Evolutionary conservation across 2,113 vertebrate genomes (phyloP), one percentile per base, ranked within the genome.

Genomic region (Myiagra hebetior): DNA sequence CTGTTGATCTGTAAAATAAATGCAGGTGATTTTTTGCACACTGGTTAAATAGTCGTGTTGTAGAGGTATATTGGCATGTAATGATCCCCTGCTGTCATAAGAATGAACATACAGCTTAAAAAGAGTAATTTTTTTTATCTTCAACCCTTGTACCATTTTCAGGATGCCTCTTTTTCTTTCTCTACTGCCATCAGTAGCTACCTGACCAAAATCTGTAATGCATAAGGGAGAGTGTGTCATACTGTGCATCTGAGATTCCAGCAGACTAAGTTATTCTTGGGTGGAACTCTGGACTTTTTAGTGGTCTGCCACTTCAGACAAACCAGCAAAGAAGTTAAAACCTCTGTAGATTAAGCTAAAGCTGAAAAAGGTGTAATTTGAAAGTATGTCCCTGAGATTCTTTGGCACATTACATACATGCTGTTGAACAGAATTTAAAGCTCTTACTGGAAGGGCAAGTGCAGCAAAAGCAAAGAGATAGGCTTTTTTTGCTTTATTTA

Each of bases 401-500:
- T 35, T 18, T 81, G 69, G 14, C 2, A 0, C 2, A 1, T 62
- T 70, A 21, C 6, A 6, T 44, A 3, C 5, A 6, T 7, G n/a
- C 26, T 74, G 20, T 52, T 6, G 4, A 76, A 68, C 21, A 70
- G 30, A 63, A 70, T 69, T 70, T 67, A 50, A 79, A 72, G 27
- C 42, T 15, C 12, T 50, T 39, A 33, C 11, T 78, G 44, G 18
- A 91, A 74, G 30, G 24, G 56, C 9, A 91, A 55, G 7, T 20
- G 9, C 20, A 56, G 24, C 16, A 53, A 53, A 85, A 81, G 16
- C 24, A 53, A 64, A 55, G 31, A 20, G 11, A 21, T 63, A 62
- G 13, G 9, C 7, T 62, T 63, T 30, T 69, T 88, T 47, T 70
- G 2, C 26, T 57, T 57, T 73, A 37, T 78, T 75, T 76, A 56